Conservation (phyloP, 2,797 vertebrate species). For the Poecile montanus region DNA sequence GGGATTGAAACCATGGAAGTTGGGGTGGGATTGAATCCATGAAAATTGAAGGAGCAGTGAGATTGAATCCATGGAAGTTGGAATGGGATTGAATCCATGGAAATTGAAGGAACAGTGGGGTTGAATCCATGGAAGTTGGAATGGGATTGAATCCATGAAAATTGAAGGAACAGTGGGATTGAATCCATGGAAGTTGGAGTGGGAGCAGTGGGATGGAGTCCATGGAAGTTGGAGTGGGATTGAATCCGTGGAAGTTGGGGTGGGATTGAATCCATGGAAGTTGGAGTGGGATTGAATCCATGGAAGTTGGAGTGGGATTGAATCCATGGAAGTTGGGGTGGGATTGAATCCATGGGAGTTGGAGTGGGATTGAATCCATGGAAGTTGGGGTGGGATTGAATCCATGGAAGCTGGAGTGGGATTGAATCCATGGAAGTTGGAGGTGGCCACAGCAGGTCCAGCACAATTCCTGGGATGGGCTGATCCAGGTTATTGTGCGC, state of each 20-base stretch:
- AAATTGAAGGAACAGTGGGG: not conserved
- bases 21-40: not conserved
- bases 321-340: not conserved
- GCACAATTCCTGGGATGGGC: not conserved
- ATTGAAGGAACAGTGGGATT: not conserved
- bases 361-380: not conserved
- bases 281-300: not conserved
- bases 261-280: not conserved
- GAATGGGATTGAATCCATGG: not conserved
- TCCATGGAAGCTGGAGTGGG: not conserved
- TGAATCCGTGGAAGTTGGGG: not conserved
- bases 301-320: not conserved
- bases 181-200: not conserved
- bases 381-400: not conserved
- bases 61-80: not conserved
- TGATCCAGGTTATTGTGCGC: not conserved
- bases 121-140: not conserved
- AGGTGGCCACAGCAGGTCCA: not conserved
- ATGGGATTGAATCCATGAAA: not conserved
- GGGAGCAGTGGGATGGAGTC: not conserved
- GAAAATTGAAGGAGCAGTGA: not conserved
- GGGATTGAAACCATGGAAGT: not conserved
- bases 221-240: not conserved
- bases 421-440: not conserved
- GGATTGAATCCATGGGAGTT: not conserved